Evolutionary conservation across 2,113 vertebrate species (phyloP), one percentile per base, ranked within the genome.

Genomic region (Ancistrus triradiatus): DNA sequence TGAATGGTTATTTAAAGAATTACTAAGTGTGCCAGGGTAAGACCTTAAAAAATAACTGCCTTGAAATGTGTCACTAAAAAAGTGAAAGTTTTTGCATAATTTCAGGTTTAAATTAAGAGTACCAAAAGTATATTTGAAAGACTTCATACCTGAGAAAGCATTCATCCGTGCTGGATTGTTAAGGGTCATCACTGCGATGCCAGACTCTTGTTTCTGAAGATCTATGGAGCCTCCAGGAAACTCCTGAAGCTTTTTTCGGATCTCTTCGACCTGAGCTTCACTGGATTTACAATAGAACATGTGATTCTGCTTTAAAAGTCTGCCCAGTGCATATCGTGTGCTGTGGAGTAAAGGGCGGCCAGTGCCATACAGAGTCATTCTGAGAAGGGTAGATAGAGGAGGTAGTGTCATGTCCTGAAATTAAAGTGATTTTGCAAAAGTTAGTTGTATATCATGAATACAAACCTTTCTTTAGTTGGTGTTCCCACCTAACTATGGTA

Each of bases 91-190:
- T 8, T 8, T 37, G 9, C 35, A 6, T 8, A 37, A 37, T 8
- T 11, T 1, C 4, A 8, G 2, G 8, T 13, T 1, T 11, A 37
- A 37, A 8, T 13, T 5, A 4, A 37, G 35, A 1, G 1, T 10
- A 1, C 2, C 35, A 4, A 37, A 7, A 3, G 14, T 8, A 11
- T 37, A 37, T 2, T 13, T n/a, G 25, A 24, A 21, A 46, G 24
- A 31, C 21, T 37, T 2, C 25, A 13, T 88, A 99, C 96, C 95
- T 74, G 95, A 91, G 75, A 98, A 88, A 6, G 96, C 96, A 58
- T 99, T 99, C 93, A 87, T 93, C 68, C 89, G 87, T 46, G 79
- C 80, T 0, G 93, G 91, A 74, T 98, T 92, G 81, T 93, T 95
- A 73, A 99, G 53, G 6, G 91, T 94, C 61, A 99, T 85, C 48